These are phyloP conservation scores for Microcebus jonahi DNA, from an alignment of 2,113 vertebrate species.

Conservation along the genomic window DNA sequence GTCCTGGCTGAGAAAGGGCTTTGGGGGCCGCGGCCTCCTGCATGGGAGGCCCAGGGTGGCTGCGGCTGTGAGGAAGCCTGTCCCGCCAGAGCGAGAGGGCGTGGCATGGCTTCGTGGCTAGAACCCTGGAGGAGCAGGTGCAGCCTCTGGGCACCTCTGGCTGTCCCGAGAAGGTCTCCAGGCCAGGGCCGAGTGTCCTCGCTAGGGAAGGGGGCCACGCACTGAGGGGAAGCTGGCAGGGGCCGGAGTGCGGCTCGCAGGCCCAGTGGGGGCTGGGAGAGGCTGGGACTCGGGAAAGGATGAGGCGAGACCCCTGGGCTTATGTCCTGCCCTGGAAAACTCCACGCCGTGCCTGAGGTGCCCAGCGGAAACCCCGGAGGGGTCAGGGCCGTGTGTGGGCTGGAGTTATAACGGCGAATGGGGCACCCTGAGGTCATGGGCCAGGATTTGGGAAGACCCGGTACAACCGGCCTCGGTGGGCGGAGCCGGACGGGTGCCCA, in stretches of 20 bases:
- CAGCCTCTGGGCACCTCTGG: fast-evolving
- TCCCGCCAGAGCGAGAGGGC: no score
- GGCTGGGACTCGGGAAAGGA: not conserved
- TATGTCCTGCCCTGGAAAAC: not conserved
- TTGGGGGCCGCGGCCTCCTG: not conserved
- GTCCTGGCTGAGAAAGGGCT: not conserved
- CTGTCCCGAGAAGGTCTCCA: not conserved
- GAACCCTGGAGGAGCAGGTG: not conserved
- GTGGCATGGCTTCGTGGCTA: not conserved
- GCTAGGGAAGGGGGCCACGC: not conserved
- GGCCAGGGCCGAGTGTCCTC: not conserved
- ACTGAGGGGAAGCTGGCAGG: not conserved
- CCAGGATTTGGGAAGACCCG: not conserved
- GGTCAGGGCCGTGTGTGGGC: not conserved
- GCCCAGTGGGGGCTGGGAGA: not conserved
- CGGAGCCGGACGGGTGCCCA: not conserved
- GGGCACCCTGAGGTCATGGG: not conserved
- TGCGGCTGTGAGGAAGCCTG: fast-evolving
- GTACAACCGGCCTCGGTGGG: not conserved
- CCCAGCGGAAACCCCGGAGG: not conserved
- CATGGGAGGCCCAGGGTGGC: no score
- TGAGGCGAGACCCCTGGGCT: not conserved
- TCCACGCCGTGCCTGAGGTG: not conserved
- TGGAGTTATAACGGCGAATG: not conserved
- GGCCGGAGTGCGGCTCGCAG: fast-evolving